Percentiles rank a stretch among this genome's conserved stretches.
These are phyloP conservation scores for Phyllostomus discolor DNA, from an alignment of 2,113 vertebrate genomes.

Conservation along the genomic window DNA sequence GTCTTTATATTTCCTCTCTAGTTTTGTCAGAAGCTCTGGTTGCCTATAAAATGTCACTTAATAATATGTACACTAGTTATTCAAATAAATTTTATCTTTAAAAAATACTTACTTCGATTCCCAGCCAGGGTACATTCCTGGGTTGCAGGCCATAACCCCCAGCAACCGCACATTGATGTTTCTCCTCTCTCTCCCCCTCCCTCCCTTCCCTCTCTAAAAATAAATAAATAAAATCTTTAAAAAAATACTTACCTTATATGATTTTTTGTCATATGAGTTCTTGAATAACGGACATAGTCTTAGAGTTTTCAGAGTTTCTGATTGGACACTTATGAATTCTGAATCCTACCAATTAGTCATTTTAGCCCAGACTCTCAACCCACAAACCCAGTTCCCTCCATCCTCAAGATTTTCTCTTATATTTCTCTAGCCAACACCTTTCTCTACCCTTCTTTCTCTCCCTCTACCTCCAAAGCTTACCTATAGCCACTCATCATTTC, in stretches of 20 bases:
- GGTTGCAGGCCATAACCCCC: no score
- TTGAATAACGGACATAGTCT: not conserved
- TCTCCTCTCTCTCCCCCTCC: no score
- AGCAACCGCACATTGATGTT: no score
- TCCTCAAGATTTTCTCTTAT: not conserved
- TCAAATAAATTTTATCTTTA: constrained; percentile 47
- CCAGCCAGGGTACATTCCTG: no score
- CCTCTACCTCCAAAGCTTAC: not conserved
- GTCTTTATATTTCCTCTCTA: not conserved
- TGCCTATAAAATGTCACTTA: constrained; percentile 35
- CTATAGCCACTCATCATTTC: not conserved
- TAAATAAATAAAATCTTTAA: constrained; percentile 44
- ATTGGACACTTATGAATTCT: not conserved
- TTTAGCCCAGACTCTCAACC: not conserved
- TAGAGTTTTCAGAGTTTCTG: not conserved
- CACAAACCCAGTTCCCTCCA: not conserved
- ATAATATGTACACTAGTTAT: not conserved
- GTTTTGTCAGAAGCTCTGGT: not conserved
- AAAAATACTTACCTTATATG: not conserved
- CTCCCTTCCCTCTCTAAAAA: no score
- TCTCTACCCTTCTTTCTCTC: not conserved
- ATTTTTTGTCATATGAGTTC: not conserved
- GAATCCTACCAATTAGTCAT: not conserved
- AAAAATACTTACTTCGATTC: not conserved
- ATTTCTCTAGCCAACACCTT: not conserved